Conservation (phyloP, 1,140 invertebrate species). For the Phenacoccus solenopsis region DNA sequence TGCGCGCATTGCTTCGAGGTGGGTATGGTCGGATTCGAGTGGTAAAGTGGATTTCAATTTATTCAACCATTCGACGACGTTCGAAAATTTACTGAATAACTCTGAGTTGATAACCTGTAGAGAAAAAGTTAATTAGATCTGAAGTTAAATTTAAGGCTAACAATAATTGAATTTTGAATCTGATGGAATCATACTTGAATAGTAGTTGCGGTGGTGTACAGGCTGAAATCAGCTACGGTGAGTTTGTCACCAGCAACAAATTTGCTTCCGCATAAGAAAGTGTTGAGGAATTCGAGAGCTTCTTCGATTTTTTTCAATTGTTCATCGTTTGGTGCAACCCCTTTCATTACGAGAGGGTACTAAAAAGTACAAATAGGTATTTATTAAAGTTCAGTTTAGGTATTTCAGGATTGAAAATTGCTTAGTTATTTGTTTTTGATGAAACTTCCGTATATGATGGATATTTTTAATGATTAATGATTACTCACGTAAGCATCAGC, state of each 20-base stretch:
- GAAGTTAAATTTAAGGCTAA: no score
- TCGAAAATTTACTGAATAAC: conserved; percentile 31
- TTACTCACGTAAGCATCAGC: conserved; percentile 47
- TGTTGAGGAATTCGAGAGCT: conserved; percentile 49
- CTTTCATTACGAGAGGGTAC: conserved; percentile 58
- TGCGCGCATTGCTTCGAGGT: conserved; percentile 27
- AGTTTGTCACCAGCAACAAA: conserved; percentile 52
- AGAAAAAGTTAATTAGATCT: no score
- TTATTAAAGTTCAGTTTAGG: not conserved
- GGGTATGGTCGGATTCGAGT: conserved; percentile 32
- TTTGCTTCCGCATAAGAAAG: conserved; percentile 47
- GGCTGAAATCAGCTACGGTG: conserved; percentile 56
- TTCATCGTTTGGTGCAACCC: conserved; percentile 45
- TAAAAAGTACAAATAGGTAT: conserved; percentile 34
- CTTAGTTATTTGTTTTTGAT: no score
- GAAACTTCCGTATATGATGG: no score
- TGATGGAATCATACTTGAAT: conserved; percentile 44
- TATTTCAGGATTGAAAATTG: no score
- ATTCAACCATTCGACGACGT: conserved; percentile 33
- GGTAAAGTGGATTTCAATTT: conserved; percentile 29
- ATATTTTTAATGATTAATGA: no score
- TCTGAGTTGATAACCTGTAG: conserved; percentile 31
- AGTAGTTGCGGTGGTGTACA: conserved; percentile 47
- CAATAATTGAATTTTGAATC: no score
- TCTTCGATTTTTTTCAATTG: conserved; percentile 48